Base-by-base conservation (phyloP, 2,888 invertebrate species). In the Temnothorax ravouxi region DNA sequence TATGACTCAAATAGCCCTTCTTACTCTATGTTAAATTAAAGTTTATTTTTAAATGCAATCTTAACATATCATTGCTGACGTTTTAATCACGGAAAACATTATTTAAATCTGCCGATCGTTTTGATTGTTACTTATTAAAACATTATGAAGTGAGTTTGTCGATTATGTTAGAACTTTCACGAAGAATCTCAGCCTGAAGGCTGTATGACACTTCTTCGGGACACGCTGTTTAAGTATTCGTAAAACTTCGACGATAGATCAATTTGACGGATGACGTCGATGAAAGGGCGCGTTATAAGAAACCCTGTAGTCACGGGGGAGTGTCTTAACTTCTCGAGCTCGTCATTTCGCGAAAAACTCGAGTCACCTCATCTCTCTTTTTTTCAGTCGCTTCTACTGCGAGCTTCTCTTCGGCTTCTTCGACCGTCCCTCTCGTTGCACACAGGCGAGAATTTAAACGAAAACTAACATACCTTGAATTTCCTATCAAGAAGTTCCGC, bases 161-260 rank as follows among this genome's bases (percentile, higher is more conserved):
- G 76, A 76, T 76, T 66, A 52, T 21, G 44, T 79, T 59, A 21
- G 34, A 79, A 71, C 47, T 71, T 79, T 13, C 18, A 15, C 8
- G 79, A 71, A 71, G 71, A 79, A 59, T 71, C 56, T 77, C 77
- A 56, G 54, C 21, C 34, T 47, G 79, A 79, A 18, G 54, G 69
- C 69, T 34, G 21, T 59, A 47, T 56, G 79, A 69, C 71, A 79
- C 59, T 79, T 71, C 44, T 69, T 56, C 69, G 56, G 4, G 13
- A 59, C 71, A 54, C 44, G 34, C 34, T 79, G 71, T 56, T 79
- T 79, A 79, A 79, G 52, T 79, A 79, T 79, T 79, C 79, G 44
- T 71, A 56, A 69, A 79, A 79, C 79, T 79, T 79, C 11, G 71
- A 47, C 71, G 79, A 79, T 79, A 79, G 79, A 79, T 79, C 79